phyloP scores from a whole-genome alignment of 2,797 vertebrate species.

The Sebastes aleutianus region DNA sequence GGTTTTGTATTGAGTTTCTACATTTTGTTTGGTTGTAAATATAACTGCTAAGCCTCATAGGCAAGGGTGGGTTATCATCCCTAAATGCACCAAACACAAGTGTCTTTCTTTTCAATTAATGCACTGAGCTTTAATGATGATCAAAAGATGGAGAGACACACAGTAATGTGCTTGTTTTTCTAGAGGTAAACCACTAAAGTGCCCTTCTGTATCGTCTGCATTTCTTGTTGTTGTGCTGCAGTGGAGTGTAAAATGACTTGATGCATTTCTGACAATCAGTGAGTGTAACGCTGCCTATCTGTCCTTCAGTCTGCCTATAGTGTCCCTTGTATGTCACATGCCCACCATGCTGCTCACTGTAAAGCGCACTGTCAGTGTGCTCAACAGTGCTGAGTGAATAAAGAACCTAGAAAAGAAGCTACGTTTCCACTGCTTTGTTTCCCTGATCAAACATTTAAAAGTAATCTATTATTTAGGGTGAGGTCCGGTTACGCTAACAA shows the following conservation, averaged over 20 bases:
- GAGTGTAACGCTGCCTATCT: conserved; percentile 27
- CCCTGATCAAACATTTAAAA: conserved; percentile 31
- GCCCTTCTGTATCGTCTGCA: conserved; percentile 30
- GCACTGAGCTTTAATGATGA: conserved; percentile 55
- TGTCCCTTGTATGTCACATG: conserved; percentile 30
- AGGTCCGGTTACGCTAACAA: neutral
- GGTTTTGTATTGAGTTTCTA: conserved; percentile 25
- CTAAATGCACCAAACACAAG: conserved; percentile 29
- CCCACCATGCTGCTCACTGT: conserved; percentile 59
- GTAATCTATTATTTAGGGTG: conserved; percentile 30
- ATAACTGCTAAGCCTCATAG: conserved; percentile 17
- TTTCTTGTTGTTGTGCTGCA: conserved; percentile 30
- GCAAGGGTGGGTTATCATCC: neutral
- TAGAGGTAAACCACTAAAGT: conserved; percentile 1
- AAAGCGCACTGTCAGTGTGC: conserved; percentile 22
- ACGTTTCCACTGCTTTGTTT: conserved; percentile 1
- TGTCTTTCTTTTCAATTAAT: conserved; percentile 67
- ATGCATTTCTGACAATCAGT: conserved; percentile 16
- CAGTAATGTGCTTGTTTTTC: neutral
- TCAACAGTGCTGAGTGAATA: conserved; percentile 68
- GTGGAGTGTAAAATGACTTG: conserved; percentile 18
- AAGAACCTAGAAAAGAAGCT: conserved; percentile 58
- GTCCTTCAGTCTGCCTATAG: conserved; percentile 12
- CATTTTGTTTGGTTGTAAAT: conserved; percentile 44
- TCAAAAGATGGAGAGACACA: neutral